A percentile compares a stretch with the other conserved stretches of the same genome.
phyloP scores from a whole-genome alignment of 2,113 vertebrate species.

The Cebus imitator region DNA sequence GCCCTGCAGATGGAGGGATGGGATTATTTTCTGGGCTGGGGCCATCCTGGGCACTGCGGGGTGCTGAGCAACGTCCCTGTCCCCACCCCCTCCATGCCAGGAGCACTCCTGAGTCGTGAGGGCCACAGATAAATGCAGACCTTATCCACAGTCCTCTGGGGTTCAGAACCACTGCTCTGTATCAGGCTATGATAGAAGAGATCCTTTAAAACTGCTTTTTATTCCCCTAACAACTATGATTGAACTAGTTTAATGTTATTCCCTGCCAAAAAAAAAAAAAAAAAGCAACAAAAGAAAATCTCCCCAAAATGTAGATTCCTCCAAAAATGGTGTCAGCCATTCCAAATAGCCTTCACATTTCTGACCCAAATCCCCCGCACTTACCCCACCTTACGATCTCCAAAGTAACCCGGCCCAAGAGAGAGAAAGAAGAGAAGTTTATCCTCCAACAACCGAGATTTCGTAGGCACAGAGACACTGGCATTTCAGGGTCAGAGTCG shows the following conservation, averaged over 20 bases:
- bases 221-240: too few relatives aligned
- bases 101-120: not conserved
- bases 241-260: not conserved
- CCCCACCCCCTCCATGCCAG: not conserved
- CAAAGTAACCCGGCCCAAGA: not conserved
- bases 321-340: not conserved
- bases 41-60: too few relatives aligned
- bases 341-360: too few relatives aligned
- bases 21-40: too few relatives aligned
- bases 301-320: not conserved
- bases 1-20: too few relatives aligned
- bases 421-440: too few relatives aligned
- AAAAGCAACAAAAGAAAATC: not conserved
- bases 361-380: not conserved
- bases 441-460: not conserved
- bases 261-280: too few relatives aligned
- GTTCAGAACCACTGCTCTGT: not conserved
- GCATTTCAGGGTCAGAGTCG: too few relatives aligned
- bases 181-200: not conserved
- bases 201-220: not conserved
- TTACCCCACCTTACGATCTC: too few relatives aligned
- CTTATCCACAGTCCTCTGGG: not conserved
- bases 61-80: not conserved
- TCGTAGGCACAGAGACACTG: rapidly evolving
- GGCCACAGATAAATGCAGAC: not conserved